Percentiles rank a stretch among this genome's conserved stretches.
These are phyloP conservation scores for Melinopterus prodromus DNA, from an alignment of 2,888 invertebrate genomes.

Conservation along the genomic window DNA sequence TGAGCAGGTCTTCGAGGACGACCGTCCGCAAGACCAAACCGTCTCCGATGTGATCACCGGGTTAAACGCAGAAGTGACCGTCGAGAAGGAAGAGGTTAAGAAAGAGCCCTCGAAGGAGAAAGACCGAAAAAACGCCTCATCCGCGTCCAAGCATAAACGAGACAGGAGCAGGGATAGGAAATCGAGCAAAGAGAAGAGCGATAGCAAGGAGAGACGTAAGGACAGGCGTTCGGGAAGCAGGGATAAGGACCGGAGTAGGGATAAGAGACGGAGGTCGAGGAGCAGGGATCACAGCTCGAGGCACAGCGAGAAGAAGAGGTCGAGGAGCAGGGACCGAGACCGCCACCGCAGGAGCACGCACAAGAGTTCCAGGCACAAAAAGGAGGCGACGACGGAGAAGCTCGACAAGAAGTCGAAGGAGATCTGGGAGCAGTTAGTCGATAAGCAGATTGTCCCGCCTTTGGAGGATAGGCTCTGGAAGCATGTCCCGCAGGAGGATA, in stretches of 20 bases:
- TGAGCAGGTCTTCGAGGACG: slow-evolving; percentile 66
- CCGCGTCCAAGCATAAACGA: slow-evolving; percentile 34
- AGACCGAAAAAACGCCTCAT: slow-evolving; percentile 30
- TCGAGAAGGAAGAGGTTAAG: slow-evolving; percentile 41
- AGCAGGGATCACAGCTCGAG: slow-evolving; percentile 50
- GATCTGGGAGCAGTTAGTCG: slow-evolving; percentile 59
- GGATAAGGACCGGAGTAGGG: slow-evolving; percentile 42
- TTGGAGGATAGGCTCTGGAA: slow-evolving; percentile 65
- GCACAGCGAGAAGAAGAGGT: slow-evolving; percentile 48
- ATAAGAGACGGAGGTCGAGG: slow-evolving; percentile 48
- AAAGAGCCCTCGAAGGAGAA: slow-evolving; percentile 36
- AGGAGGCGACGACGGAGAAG: slow-evolving; percentile 54
- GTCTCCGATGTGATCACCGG: slow-evolving; percentile 62
- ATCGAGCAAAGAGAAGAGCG: slow-evolving; percentile 48
- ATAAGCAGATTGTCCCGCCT: slow-evolving; percentile 60
- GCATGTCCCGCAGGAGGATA: slow-evolving; percentile 61
- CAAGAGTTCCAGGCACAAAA: slow-evolving; percentile 58
- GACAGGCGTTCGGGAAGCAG: slow-evolving; percentile 44
- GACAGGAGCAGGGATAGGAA: slow-evolving; percentile 41
- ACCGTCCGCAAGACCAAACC: slow-evolving; percentile 67
- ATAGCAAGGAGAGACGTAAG: slow-evolving; percentile 43
- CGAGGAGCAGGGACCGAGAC: slow-evolving; percentile 49
- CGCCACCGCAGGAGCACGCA: slow-evolving; percentile 52
- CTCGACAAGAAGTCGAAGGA: slow-evolving; percentile 60
- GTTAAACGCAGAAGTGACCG: slow-evolving; percentile 52